Conservation (phyloP, 2,797 vertebrate genomes). For the Antrozous pallidus region DNA sequence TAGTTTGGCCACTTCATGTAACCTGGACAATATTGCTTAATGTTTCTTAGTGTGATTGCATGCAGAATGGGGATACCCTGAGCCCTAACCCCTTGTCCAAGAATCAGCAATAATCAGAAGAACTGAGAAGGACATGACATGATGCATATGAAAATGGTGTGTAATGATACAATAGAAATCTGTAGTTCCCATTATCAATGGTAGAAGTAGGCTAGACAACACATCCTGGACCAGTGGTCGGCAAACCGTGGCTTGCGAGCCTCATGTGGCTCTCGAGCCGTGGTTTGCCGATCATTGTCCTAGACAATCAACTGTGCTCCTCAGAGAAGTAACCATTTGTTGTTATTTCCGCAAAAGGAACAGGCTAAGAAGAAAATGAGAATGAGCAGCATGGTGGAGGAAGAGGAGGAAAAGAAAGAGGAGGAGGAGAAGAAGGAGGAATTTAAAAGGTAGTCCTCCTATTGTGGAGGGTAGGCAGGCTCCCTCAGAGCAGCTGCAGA, state of each 20-base stretch:
- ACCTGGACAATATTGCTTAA: neutral
- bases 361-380: neutral
- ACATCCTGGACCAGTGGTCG: neutral
- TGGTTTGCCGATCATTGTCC: too few species aligned
- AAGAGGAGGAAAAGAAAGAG: neutral
- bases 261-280: too few species aligned
- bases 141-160: neutral
- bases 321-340: neutral
- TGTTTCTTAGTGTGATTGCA: neutral
- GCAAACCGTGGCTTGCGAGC: too few species aligned
- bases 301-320: neutral
- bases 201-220: neutral
- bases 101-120: neutral
- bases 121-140: neutral
- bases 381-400: neutral
- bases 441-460: neutral
- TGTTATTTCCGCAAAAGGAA: neutral
- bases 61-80: neutral
- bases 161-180: neutral
- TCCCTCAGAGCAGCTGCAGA: neutral
- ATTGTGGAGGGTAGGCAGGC: neutral
- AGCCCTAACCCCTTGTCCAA: neutral
- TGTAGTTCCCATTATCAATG: neutral
- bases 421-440: neutral
- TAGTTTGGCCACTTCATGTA: neutral